Base-by-base conservation (phyloP, 2,113 vertebrate species). In the Hyla sarda region DNA sequence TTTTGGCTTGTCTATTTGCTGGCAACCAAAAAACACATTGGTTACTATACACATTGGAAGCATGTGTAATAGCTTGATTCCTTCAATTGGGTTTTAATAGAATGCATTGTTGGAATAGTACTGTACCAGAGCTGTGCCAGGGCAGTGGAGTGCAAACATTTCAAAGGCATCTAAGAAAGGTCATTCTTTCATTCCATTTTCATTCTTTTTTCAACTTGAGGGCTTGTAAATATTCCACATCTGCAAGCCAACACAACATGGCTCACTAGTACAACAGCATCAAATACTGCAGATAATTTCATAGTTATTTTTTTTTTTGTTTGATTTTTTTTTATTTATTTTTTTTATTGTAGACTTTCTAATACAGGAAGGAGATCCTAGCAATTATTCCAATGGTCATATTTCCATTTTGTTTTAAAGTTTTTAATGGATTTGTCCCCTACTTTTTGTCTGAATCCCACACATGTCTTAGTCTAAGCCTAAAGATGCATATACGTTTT, bases 31-130 rank as follows among this genome's bases (percentile, higher is more conserved):
- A 67, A 56, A 73, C 69, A 58, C 30, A n/a, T 34, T n/a, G 3
- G 82, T 83, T 73, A 83, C 82, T 73, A 54, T 83, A 58, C 28
- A 83, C 81, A 54, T 41, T 73, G 50, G 69, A 13, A 54, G 32
- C 82, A 56, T 54, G 48, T 54, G 37, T 67, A 83, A 58, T 83
- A 73, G 48, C 28, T 71, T 71, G 28, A 58, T 45, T 83, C 50
- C 10, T 9, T 83, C 50, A 74, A 19, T 52, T 12, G 41, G 21
- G 23, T 50, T 23, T 56, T 54, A 19, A 41, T 65, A 73, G 69
- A 83, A 73, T 58, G 67, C 67, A 58, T 83, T 50, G 30, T 19
- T 56, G 69, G 56, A 34, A 54, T 21, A 54, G 82, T 28, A 83
- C 17, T 54, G 13, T 6, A 28, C 73, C 32, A 34, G 47, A 28